Conservation (phyloP, 2,797 vertebrate species). For the Clarias fuscus region DNA sequence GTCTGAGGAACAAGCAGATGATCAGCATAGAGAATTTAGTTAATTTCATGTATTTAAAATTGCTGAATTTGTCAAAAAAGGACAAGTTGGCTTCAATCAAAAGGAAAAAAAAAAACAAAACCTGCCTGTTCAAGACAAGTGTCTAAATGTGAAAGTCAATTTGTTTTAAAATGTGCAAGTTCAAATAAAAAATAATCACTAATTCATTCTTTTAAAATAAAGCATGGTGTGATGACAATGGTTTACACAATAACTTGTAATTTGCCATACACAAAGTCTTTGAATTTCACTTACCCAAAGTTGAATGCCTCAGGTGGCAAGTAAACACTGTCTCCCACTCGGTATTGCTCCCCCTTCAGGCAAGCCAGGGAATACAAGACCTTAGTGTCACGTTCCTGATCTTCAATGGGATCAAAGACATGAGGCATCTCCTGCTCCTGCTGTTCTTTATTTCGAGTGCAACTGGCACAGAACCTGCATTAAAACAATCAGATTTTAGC, state of each 20-base stretch:
- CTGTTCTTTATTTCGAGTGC: constrained; percentile 73
- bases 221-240: background rate
- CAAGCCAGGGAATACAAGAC: constrained; percentile 79
- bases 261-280: background rate
- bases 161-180: too few relatives aligned
- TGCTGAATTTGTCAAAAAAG: background rate
- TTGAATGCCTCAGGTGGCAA: constrained; percentile 83
- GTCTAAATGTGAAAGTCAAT: background rate
- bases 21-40: background rate
- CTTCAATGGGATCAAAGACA: constrained; percentile 74
- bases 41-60: background rate
- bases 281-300: constrained; percentile 76
- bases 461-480: constrained; percentile 87
- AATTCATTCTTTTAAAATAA: too few relatives aligned
- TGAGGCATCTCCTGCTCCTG: constrained; percentile 79
- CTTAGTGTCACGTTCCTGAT: constrained; percentile 73
- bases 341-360: constrained; percentile 84
- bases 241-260: background rate
- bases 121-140: too few relatives aligned
- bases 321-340: constrained; percentile 85
- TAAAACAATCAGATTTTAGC: background rate
- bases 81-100: too few relatives aligned
- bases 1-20: background rate
- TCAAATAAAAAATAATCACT: too few relatives aligned
- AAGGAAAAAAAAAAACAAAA: too few relatives aligned